These are phyloP conservation scores for Cheilosia soror DNA, from an alignment of 2,888 invertebrate species.

Conservation along the genomic window DNA sequence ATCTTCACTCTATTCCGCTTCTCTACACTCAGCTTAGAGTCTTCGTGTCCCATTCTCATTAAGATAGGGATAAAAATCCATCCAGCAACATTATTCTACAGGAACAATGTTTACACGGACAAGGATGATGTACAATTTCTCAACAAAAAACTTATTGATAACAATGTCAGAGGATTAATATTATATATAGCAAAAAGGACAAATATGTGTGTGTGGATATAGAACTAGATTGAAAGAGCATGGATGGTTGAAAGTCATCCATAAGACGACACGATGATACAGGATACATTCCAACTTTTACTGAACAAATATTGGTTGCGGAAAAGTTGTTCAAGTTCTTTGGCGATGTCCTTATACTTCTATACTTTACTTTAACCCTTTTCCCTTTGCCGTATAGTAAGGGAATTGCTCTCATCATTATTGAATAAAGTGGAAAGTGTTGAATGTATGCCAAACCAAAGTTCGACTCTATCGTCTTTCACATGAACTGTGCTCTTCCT, in stretches of 20 bases:
- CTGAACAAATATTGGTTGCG: slow-evolving; percentile 66
- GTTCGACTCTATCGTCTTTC: slow-evolving; percentile 27
- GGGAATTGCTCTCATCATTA: slow-evolving; percentile 47
- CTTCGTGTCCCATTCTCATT: slow-evolving; percentile 48
- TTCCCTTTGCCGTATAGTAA: not conserved
- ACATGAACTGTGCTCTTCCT: not conserved
- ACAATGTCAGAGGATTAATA: slow-evolving; percentile 74
- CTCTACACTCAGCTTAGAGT: slow-evolving; percentile 7
- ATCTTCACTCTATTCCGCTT: slow-evolving; percentile 19
- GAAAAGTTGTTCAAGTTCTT: slow-evolving; percentile 58
- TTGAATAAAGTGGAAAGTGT: slow-evolving; percentile 63
- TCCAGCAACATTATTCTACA: slow-evolving; percentile 16
- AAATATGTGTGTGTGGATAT: slow-evolving; percentile 46
- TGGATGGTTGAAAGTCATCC: slow-evolving; percentile 45
- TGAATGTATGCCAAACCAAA: slow-evolving; percentile 44
- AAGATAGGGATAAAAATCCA: slow-evolving; percentile 14
- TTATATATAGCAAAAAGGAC: slow-evolving; percentile 62
- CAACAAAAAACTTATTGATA: slow-evolving; percentile 72
- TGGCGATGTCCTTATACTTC: slow-evolving; percentile 10
- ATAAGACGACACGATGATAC: slow-evolving; percentile 57
- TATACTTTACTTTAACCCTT: slow-evolving; percentile 19
- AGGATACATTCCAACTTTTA: slow-evolving; percentile 57
- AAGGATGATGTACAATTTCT: slow-evolving; percentile 61
- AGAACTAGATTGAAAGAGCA: slow-evolving; percentile 31
- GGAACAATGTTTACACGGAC: slow-evolving; percentile 45